Conservation (phyloP, 2,888 invertebrate species). For the Hyppa rectilinea region DNA sequence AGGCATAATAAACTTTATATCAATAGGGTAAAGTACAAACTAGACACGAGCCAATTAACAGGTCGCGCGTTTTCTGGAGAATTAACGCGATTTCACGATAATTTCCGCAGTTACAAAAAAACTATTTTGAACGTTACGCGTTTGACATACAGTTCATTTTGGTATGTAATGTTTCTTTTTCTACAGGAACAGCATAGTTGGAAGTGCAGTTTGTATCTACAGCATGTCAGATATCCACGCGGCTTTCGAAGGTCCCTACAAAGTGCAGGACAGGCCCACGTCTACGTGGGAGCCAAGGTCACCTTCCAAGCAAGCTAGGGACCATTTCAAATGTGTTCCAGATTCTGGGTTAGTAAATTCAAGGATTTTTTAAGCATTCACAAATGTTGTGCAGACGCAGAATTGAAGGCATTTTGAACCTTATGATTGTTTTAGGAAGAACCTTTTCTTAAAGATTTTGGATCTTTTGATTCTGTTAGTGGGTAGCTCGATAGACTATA, state of each 20-base stretch:
- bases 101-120: too few species aligned
- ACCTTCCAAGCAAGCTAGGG: conserved; percentile 76
- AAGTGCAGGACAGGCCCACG: conserved; percentile 94
- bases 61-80: too few species aligned
- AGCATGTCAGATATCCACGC: conserved; percentile 95
- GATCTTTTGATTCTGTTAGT: neutral
- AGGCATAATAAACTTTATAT: too few species aligned
- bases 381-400: too few species aligned
- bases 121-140: too few species aligned
- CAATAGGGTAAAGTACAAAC: too few species aligned
- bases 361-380: too few species aligned
- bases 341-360: conserved; percentile 76
- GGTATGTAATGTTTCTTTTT: conserved; percentile 41
- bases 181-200: conserved; percentile 95
- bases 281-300: conserved; percentile 94
- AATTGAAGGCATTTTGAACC: too few species aligned
- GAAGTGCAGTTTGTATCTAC: conserved; percentile 97
- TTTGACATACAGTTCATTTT: too few species aligned
- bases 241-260: conserved; percentile 96
- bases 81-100: too few species aligned
- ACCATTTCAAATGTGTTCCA: conserved; percentile 91
- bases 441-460: neutral
- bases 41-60: too few species aligned
- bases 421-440: too few species aligned
- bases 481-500: neutral